Evolutionary conservation across 64 coral and sea anemone genomes (phyloP).

Genomic region (Anthopleura sola): DNA sequence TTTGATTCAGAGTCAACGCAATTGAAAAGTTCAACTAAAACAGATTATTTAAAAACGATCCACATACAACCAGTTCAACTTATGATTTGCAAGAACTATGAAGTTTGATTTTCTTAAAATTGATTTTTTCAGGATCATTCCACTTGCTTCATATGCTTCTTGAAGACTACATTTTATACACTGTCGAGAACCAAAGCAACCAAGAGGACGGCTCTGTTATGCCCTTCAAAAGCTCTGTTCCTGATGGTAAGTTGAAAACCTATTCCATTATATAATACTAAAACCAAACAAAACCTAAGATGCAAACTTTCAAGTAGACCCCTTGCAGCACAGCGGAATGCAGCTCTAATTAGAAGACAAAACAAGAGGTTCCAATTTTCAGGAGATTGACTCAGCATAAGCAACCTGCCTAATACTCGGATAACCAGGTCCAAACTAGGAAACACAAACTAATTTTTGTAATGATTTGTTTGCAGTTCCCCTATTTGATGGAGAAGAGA

Average conservation of each 20-base stretch:
- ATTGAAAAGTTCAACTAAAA: neutral
- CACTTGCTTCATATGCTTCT: conserved; percentile 96
- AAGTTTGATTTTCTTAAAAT: neutral
- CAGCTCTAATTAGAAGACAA: too few species aligned
- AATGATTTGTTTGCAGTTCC: conserved; percentile 32
- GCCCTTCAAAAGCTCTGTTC: conserved; percentile 28
- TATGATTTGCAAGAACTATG: neutral
- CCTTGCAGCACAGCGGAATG: too few species aligned
- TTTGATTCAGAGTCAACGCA: neutral
- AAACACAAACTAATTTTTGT: neutral
- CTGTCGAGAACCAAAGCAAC: conserved; percentile 94
- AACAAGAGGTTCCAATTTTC: too few species aligned
- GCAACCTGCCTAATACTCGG: neutral
- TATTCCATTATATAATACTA: too few species aligned
- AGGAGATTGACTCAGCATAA: neutral
- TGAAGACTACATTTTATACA: conserved; percentile 97
- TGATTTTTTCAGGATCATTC: conserved; percentile 76
- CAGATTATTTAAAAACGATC: neutral
- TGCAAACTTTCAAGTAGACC: neutral
- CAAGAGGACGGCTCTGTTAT: conserved; percentile 38
- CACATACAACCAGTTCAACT: neutral
- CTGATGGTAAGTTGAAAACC: conserved; percentile 5
- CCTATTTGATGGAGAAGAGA: conserved; percentile 47
- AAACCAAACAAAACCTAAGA: too few species aligned
- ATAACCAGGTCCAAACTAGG: neutral